A percentile compares a stretch with the other conserved stretches of the same genome.
Conservation (phyloP, 2,888 invertebrate genomes). For the Mongoloraphidia duomilia region DNA sequence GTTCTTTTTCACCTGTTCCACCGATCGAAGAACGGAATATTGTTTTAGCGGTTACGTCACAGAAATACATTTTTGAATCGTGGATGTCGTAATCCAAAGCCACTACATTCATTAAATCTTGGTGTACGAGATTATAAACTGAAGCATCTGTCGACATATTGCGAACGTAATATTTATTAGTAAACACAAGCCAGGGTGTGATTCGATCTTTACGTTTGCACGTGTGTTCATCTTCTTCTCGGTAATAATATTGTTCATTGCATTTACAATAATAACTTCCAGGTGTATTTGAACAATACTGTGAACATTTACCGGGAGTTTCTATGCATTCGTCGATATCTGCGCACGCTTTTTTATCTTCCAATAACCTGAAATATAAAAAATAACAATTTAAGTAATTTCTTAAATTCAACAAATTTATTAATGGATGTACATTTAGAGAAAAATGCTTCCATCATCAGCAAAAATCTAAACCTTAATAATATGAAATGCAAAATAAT, state of each 20-base stretch:
- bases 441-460: too few relatives aligned
- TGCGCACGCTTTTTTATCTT: conserved; percentile 82
- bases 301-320: conserved; percentile 81
- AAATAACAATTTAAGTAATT: background rate
- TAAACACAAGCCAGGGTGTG: conserved; percentile 81
- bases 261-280: conserved; percentile 95
- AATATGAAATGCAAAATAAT: too few relatives aligned
- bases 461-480: too few relatives aligned
- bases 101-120: conserved; percentile 92
- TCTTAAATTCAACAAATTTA: background rate
- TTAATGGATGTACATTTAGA: background rate
- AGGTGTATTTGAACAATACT: conserved; percentile 88
- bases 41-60: conserved; percentile 90
- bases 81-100: conserved; percentile 86
- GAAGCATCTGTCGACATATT: conserved; percentile 87
- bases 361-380: conserved; percentile 39
- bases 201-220: conserved; percentile 77
- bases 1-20: conserved; percentile 52
- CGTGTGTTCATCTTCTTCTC: conserved; percentile 71
- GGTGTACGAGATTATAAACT: conserved; percentile 74
- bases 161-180: conserved; percentile 94
- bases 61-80: conserved; percentile 82
- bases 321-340: conserved; percentile 86
- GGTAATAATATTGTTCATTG: conserved; percentile 77
- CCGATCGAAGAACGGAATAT: conserved; percentile 63